Base-by-base conservation (phyloP, 2,888 invertebrate genomes). In the Podabrus alpinus region DNA sequence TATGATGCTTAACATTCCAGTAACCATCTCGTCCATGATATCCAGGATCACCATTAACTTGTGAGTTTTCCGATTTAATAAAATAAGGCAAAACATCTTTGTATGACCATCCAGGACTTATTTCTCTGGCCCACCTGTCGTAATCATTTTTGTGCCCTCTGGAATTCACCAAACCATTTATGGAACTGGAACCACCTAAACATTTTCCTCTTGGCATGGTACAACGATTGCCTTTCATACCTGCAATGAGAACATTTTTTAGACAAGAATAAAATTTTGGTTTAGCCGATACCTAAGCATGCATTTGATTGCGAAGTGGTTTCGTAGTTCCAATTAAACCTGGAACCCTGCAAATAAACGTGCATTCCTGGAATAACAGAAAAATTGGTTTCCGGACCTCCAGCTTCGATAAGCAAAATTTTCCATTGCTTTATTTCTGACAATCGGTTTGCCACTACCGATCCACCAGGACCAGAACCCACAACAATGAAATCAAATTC, bases 111-210 rank as follows among this genome's bases (percentile, higher is more conserved):
- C 95, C 95, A 0, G 88, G 85, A 82, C 95, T 95, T 1, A 95
- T 95, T 85, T 92, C 88, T 24, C 87, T 87, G 11, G 89, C 91
- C 96, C 95, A 96, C 68, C 90, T 89, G 83, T 96, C 93, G 84
- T 93, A 96, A 87, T 96, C 95, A 62, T 88, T 88, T 2, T 92
- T 91, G 81, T 94, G 92, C 0, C 95, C 95, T 25, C 96, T 89
- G 0, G 93, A 91, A 83, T 95, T 95, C 0, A 94, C 88, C 94
- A 95, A 94, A 82, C 92, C 94, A 86, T 95, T 95, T 4, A 94
- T 92, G 9, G 94, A 92, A 29, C 94, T 94, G 2, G 92, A 92
- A 0, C 95, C 95, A 0, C 96, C 95, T 19, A 94, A 84, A 1
- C 93, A 94, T 82, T 92, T 92, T 0, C 95, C 95, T 67, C 92